Evolutionary conservation across 2,888 invertebrate species (phyloP).

Genomic region (Drosophila aldrichi): DNA sequence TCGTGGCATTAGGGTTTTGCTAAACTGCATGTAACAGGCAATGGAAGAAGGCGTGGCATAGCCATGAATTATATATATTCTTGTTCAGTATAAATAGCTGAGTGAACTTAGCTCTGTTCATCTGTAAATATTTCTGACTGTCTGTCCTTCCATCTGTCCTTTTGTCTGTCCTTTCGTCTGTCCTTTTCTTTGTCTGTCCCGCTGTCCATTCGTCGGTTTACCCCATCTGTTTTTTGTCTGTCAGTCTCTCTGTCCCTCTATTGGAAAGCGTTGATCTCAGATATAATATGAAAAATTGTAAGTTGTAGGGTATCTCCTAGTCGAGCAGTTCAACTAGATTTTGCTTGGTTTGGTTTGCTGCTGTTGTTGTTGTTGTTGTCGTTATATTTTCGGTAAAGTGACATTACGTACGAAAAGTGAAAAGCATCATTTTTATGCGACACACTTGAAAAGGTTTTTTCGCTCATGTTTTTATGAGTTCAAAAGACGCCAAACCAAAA

Average conservation of each 20-base stretch:
- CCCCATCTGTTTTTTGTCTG: too few relatives aligned
- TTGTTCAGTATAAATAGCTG: too few relatives aligned
- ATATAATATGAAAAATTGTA: neutral
- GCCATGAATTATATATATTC: too few relatives aligned
- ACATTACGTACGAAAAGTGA: conserved; percentile 48
- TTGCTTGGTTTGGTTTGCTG: neutral
- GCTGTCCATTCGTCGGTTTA: too few relatives aligned
- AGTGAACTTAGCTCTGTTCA: too few relatives aligned
- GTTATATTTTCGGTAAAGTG: conserved; percentile 32
- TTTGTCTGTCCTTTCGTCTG: too few relatives aligned
- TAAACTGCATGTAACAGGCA: neutral
- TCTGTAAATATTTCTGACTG: too few relatives aligned
- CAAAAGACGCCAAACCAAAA: conserved; percentile 35
- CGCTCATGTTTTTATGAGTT: conserved; percentile 46
- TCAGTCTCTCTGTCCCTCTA: too few relatives aligned
- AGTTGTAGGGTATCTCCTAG: neutral
- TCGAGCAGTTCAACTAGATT: neutral
- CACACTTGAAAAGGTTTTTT: conserved; percentile 49
- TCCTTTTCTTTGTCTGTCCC: too few relatives aligned
- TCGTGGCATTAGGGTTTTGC: neutral
- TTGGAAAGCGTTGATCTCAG: neutral
- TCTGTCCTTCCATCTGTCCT: too few relatives aligned
- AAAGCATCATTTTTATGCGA: conserved; percentile 54
- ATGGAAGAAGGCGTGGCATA: neutral
- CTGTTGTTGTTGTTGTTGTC: neutral